These are phyloP conservation scores for Atlantisia rogersi DNA, from an alignment of 2,113 vertebrate species.

Conservation along the genomic window DNA sequence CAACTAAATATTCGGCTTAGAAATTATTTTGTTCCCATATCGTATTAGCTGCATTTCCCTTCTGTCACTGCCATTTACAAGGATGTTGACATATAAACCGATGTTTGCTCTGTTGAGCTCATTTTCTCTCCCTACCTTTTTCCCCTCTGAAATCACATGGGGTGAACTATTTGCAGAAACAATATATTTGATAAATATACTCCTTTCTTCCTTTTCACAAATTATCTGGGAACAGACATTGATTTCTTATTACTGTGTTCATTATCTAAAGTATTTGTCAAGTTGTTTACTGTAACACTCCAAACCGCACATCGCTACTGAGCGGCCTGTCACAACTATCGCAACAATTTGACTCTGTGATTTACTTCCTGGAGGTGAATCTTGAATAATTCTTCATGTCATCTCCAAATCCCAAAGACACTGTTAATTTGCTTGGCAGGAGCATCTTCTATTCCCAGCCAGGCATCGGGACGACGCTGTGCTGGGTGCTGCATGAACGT, in stretches of 20 bases:
- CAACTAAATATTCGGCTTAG: not conserved
- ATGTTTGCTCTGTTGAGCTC: constrained; percentile 41
- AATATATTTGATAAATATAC: constrained; percentile 54
- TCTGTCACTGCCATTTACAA: constrained; percentile 14
- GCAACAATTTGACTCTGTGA: constrained; percentile 28
- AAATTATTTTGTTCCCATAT: not conserved
- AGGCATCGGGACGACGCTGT: not conserved
- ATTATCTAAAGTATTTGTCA: constrained; percentile 60
- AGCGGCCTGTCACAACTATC: constrained; percentile 1
- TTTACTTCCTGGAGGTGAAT: constrained; percentile 14
- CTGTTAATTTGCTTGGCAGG: constrained; percentile 23
- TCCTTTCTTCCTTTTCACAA: constrained; percentile 45
- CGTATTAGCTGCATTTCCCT: not conserved
- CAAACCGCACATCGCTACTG: constrained; percentile 5
- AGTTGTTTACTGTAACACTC: constrained; percentile 37
- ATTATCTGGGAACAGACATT: constrained; percentile 53
- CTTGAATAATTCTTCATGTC: constrained; percentile 39
- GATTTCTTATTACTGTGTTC: constrained; percentile 59
- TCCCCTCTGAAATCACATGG: constrained; percentile 40
- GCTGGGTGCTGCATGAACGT: not conserved
- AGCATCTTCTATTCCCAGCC: not conserved
- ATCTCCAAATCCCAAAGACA: constrained; percentile 40
- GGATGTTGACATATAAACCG: constrained; percentile 34
- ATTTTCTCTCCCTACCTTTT: constrained; percentile 32
- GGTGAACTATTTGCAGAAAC: constrained; percentile 56